A percentile compares a stretch with the other conserved stretches of the same genome.
phyloP scores from a whole-genome alignment of 2,113 vertebrate genomes.

The Dinomys branickii region DNA sequence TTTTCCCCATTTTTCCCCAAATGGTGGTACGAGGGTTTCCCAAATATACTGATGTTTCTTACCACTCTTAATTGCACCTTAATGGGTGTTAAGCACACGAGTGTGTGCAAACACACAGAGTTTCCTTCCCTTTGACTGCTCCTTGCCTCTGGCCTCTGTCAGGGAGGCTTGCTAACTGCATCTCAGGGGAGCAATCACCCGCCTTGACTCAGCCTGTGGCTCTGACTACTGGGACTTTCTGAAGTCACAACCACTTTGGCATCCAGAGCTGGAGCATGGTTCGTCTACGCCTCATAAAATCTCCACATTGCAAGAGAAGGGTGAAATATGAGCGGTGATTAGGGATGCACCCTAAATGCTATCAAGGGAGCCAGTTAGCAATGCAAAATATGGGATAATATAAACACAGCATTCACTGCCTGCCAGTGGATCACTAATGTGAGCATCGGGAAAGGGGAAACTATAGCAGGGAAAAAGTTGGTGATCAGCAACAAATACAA shows the following conservation, averaged over 20 bases:
- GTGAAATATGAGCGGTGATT: constrained; percentile 92
- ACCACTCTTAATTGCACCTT: constrained; percentile 85
- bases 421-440: constrained; percentile 73
- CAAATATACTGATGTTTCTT: constrained; percentile 65
- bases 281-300: constrained; percentile 86
- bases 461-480: not conserved
- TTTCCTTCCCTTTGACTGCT: constrained; percentile 84
- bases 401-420: constrained; percentile 83
- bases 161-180: constrained; percentile 88
- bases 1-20: not conserved
- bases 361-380: constrained; percentile 90
- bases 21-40: constrained; percentile 44
- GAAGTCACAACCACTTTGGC: constrained; percentile 86
- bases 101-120: constrained; percentile 80
- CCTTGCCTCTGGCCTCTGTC: constrained; percentile 90
- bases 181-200: constrained; percentile 85
- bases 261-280: constrained; percentile 77
- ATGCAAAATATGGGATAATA: constrained; percentile 88
- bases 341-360: constrained; percentile 91
- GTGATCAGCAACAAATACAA: constrained; percentile 49
- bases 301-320: constrained; percentile 85
- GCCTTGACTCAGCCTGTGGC: constrained; percentile 84
- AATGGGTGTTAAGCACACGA: constrained; percentile 76
- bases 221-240: constrained; percentile 87
- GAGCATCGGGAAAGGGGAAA: constrained; percentile 46